phyloP scores from a whole-genome alignment of 2,797 vertebrate species.

The Eptatretus atami region DNA sequence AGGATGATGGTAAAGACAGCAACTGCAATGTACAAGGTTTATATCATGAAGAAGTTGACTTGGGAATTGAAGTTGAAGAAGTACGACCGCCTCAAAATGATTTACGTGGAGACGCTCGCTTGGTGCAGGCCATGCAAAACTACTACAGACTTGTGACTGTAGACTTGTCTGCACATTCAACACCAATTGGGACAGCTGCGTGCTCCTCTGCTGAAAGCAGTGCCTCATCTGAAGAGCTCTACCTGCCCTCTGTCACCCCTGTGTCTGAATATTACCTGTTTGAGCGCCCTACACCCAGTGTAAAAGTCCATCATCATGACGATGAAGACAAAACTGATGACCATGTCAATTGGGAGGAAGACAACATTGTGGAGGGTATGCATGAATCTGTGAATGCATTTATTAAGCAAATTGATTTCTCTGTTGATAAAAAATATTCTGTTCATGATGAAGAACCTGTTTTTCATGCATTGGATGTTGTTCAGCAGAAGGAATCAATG shows the following conservation, averaged over 20 bases:
- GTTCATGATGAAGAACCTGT: neutral
- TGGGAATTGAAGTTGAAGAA: neutral
- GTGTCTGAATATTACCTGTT: constrained; percentile 80
- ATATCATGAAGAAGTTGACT: constrained; percentile 17
- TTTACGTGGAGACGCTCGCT: constrained; percentile 59
- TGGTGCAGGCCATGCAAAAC: constrained; percentile 81
- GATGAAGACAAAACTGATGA: constrained; percentile 9
- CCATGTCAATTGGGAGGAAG: too few relatives aligned
- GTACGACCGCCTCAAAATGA: constrained; percentile 16
- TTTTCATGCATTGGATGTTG: constrained; percentile 5
- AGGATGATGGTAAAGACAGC: constrained; percentile 19
- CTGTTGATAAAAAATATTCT: neutral
- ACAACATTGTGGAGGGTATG: neutral
- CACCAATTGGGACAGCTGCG: constrained; percentile 39
- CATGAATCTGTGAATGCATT: neutral
- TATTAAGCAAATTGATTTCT: neutral
- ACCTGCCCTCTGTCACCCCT: constrained; percentile 35
- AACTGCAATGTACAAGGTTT: constrained; percentile 71
- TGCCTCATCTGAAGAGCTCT: constrained; percentile 58
- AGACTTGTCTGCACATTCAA: constrained; percentile 72
- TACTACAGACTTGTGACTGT: constrained; percentile 92
- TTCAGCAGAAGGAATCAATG: neutral
- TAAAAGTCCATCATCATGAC: constrained; percentile 17
- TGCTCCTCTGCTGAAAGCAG: constrained; percentile 43
- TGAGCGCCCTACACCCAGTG: constrained; percentile 20